Evolutionary conservation across 1,140 invertebrate genomes (phyloP).

Genomic region (Arion vulgaris): DNA sequence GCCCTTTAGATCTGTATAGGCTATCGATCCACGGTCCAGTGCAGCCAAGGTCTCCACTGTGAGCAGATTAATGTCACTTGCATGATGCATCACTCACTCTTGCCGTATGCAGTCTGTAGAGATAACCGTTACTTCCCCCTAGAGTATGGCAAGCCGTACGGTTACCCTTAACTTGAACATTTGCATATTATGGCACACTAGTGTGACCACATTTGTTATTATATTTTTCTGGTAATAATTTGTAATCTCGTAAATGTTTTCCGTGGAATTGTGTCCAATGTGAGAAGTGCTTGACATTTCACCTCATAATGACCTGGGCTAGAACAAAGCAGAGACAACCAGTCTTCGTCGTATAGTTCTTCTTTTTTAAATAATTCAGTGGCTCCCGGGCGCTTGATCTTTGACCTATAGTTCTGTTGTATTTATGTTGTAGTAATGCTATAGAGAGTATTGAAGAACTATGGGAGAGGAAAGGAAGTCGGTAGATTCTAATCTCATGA

Average conservation of each 20-base stretch:
- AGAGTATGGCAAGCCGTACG: not conserved
- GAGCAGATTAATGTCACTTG: conserved; percentile 14
- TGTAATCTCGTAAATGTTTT: not conserved
- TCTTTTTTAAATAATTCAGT: too few species aligned
- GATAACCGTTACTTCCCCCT: conserved; percentile 3
- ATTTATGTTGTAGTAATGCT: too few species aligned
- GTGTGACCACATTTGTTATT: not conserved
- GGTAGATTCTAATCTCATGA: too few species aligned
- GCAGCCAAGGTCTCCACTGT: not conserved
- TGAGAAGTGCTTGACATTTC: too few species aligned
- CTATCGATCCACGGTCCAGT: not conserved
- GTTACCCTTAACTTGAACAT: conserved; percentile 1
- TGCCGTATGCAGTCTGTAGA: not conserved
- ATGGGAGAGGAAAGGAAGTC: too few species aligned
- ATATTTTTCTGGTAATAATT: not conserved
- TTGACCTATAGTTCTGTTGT: too few species aligned
- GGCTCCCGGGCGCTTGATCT: too few species aligned
- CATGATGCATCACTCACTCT: not conserved
- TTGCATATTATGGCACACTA: conserved; percentile 7
- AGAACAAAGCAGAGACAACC: too few species aligned
- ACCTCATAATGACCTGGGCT: too few species aligned
- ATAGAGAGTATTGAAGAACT: too few species aligned
- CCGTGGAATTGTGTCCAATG: too few species aligned
- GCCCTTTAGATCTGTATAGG: not conserved
- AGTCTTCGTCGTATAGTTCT: too few species aligned